Conservation (phyloP, 2,888 invertebrate species). For the Chymomyza amoena region DNA sequence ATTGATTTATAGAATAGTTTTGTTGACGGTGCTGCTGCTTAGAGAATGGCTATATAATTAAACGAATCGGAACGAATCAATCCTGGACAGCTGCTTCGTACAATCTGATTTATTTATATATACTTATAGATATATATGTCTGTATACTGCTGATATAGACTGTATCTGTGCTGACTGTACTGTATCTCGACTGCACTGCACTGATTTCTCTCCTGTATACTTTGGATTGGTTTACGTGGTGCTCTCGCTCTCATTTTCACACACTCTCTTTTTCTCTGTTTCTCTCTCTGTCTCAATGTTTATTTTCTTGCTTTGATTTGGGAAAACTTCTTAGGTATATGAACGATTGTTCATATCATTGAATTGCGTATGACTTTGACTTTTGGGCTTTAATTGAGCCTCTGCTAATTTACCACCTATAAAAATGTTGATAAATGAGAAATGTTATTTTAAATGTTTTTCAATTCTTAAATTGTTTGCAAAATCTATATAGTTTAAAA, state of each 20-base stretch:
- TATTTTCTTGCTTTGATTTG: conserved; percentile 7
- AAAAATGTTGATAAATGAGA: conserved; percentile 75
- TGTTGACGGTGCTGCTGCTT: background rate
- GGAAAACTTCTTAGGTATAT: conserved; percentile 65
- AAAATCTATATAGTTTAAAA: conserved; percentile 47
- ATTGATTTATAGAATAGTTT: conserved; percentile 33
- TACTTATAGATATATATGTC: background rate
- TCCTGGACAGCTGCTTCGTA: background rate
- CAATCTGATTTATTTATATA: background rate
- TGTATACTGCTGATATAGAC: background rate
- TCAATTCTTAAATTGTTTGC: conserved; percentile 40
- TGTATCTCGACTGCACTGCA: conserved; percentile 44
- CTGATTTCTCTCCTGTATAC: conserved; percentile 11
- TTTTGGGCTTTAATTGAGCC: conserved; percentile 71
- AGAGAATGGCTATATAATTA: background rate
- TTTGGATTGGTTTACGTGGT: background rate
- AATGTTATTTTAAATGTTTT: conserved; percentile 68
- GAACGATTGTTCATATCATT: conserved; percentile 65
- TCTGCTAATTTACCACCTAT: conserved; percentile 75
- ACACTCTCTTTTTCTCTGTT: background rate
- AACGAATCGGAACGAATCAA: background rate
- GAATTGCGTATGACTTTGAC: conserved; percentile 70
- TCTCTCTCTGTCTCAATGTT: conserved; percentile 5
- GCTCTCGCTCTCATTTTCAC: background rate
- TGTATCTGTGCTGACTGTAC: conserved; percentile 2